Evolutionary conservation across 1,140 invertebrate species (phyloP), one percentile per base, ranked within the genome.

Genomic region (Carposina sasakii): DNA sequence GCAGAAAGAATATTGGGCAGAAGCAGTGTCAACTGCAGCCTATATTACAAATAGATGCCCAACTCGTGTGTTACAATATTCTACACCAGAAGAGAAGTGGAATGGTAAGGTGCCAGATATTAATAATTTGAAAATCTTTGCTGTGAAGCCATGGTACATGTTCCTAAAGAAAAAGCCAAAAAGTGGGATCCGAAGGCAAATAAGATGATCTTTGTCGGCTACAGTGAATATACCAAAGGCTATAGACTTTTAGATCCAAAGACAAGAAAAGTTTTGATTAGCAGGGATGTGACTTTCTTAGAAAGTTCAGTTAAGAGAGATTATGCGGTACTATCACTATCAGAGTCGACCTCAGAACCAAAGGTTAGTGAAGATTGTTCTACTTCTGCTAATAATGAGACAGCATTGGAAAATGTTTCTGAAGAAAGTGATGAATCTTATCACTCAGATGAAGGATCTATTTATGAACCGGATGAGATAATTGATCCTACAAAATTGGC

Each of bases 91-190:
- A n/a, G n/a, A n/a, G n/a, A n/a, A n/a, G n/a, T n/a, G n/a, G n/a
- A n/a, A n/a, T n/a, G n/a, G n/a, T n/a, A 23, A 43, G 15, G 55
- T 39, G 23, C 50, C 47, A 13, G 31, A 71, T 42, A 30, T 83
- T 3, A 40, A 43, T n/a, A 45, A 84, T 52, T 45, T 85, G 5
- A 57, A 58, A 52, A 46, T 65, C 9, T 85, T 87, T 63, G 79
- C 78, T n/a, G 71, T 61, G 26, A 55, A 44, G 63, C 63, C 28
- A 74, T 55, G 52, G 67, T 59, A 0, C 71, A 71, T 23, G 52
- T 79, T 23, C 69, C 69, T 36, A 64, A 71, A 28, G 51, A 71
- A 51, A 64, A 61, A 39, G 23, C 54, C 3, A 48, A 28, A 33
- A 72, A 71, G 39, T 65, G 37, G 39, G 71, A 72, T 19, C 31